Base-by-base conservation (phyloP, 2,888 invertebrate species). In the Aphidoletes aphidimyza region DNA sequence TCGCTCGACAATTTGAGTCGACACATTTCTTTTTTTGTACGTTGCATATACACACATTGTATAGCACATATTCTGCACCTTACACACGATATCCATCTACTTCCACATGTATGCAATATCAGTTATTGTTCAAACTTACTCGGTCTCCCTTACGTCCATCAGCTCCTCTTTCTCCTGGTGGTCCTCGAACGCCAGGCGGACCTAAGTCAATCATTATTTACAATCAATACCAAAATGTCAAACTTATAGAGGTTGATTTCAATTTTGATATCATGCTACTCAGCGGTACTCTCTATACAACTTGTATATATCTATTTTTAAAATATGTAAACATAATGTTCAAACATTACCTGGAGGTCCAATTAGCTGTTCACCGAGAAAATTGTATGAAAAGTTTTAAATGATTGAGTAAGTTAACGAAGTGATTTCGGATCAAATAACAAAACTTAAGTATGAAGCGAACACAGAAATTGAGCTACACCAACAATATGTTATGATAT, bases 91-190 rank as follows among this genome's bases (percentile, higher is more conserved):
- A n/a, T n/a, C n/a, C n/a, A n/a, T 42, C 14, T 6, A 42, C 14
- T 42, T 42, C n/a, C n/a, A n/a, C 42, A 42, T 42, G 42, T 42
- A 14, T 42, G 42, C 6, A 14, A 42, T n/a, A n/a, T n/a, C n/a
- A 42, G 42, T 42, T 42, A 42, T 42, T 6, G 8, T 9, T 85
- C 83, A 86, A 88, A 91, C 93, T 93, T 91, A 95, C 95, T 88
- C 93, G 91, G 91, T 95, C 95, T 88, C 95, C 96, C 91, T 95
- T 95, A 85, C 93, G 91, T 86, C 96, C 96, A 88, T 94, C 94
- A 88, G 93, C 91, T 87, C 96, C 90, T 37, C 89, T 88, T 42
- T 93, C 91, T 87, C 96, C 90, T 36, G 89, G 88, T 45, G 86
- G 86, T 22, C 90, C 90, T 9, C 88, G 87, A 85, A 89, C 90